Evolutionary conservation across 2,113 vertebrate species (phyloP).

Genomic region (Petrocephalus microphthalmus): DNA sequence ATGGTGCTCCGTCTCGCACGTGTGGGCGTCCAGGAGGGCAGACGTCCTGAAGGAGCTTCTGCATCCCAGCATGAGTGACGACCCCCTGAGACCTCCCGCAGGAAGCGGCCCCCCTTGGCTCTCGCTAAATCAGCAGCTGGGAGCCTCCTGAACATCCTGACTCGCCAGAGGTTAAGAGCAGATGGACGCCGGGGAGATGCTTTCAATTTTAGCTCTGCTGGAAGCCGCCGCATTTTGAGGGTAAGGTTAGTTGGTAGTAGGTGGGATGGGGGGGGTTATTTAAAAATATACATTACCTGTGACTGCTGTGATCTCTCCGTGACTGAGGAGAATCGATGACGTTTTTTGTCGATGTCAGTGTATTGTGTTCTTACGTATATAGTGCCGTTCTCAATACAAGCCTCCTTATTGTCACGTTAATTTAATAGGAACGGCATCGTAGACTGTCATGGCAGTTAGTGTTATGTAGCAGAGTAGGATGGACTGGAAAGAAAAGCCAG

Average conservation of each 20-base stretch:
- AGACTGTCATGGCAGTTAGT: not conserved
- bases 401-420: not conserved
- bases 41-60: not conserved
- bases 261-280: not conserved
- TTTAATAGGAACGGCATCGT: not conserved
- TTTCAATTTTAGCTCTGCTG: not conserved
- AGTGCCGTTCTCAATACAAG: not conserved
- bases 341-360: not conserved
- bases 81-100: not conserved
- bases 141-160: not conserved
- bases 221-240: not conserved
- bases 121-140: not conserved
- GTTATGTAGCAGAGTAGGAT: not conserved
- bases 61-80: not conserved
- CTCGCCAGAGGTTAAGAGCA: not conserved
- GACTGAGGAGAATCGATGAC: not conserved
- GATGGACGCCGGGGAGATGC: not conserved
- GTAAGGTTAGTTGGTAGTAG: not conserved
- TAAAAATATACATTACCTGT: not conserved
- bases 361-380: not conserved
- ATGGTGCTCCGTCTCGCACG: not conserved
- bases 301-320: not conserved
- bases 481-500: not conserved
- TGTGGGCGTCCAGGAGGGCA: not conserved
- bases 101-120: not conserved